These are phyloP conservation scores for Phoenicopterus ruber DNA, from an alignment of 2,113 vertebrate genomes.

Conservation along the genomic window DNA sequence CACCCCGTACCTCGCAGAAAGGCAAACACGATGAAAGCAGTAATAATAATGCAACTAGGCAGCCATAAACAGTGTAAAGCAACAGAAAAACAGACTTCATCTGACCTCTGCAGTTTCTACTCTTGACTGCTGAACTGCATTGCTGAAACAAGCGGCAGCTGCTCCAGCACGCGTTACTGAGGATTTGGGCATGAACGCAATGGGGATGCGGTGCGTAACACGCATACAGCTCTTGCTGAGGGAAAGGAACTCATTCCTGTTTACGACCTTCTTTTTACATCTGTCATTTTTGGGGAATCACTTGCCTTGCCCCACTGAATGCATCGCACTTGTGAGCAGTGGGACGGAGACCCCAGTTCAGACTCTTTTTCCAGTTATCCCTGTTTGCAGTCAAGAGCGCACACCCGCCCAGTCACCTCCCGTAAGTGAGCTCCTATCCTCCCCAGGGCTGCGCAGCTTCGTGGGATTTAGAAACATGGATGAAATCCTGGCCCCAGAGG, in stretches of 20 bases:
- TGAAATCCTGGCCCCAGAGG: not conserved
- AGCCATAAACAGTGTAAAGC: not conserved
- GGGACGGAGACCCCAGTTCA: not conserved
- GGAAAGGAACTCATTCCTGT: not conserved
- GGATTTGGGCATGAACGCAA: not conserved
- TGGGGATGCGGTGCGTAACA: fast-evolving
- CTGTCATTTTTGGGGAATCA: not conserved
- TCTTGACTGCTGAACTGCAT: not conserved
- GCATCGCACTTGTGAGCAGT: fast-evolving
- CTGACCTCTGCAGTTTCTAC: not conserved
- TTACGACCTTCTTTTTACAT: not conserved
- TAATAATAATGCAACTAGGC: not conserved
- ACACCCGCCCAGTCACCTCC: not conserved
- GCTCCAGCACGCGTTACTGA: not conserved
- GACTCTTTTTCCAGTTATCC: not conserved
- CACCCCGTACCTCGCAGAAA: not conserved
- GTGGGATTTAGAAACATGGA: fast-evolving
- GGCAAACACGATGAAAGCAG: not conserved
- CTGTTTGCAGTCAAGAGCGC: not conserved
- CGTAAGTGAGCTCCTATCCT: not conserved
- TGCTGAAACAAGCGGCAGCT: not conserved
- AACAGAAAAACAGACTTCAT: not conserved
- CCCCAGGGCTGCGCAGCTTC: not conserved
- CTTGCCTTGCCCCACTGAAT: not conserved
- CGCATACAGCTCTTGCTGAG: not conserved